phyloP scores from a whole-genome alignment of 2,888 invertebrate species.

The Limulus polyphemus region DNA sequence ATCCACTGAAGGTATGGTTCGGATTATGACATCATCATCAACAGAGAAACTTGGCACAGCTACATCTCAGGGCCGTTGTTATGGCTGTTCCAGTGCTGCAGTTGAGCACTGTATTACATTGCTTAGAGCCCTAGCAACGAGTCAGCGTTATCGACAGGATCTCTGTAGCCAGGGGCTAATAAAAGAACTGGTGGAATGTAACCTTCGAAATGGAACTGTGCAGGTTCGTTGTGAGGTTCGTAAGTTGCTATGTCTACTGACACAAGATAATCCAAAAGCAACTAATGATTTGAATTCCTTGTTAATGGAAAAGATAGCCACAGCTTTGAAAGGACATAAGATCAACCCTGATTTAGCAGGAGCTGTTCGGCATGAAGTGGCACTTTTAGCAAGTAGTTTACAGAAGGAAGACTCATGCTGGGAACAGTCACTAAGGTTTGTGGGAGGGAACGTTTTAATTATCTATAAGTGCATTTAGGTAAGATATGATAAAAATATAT shows the following conservation, averaged over 20 bases:
- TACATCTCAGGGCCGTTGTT: conserved; percentile 36
- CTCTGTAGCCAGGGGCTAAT: conserved; percentile 74
- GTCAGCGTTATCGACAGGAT: conserved; percentile 56
- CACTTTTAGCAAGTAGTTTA: conserved; percentile 70
- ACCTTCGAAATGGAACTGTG: conserved; percentile 49
- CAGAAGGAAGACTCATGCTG: conserved; percentile 89
- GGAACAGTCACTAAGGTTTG: conserved; percentile 68
- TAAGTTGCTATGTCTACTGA: conserved; percentile 71
- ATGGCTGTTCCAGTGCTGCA: conserved; percentile 60
- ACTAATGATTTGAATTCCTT: conserved; percentile 71
- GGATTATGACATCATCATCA: conserved; percentile 8
- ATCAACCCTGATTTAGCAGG: conserved; percentile 56
- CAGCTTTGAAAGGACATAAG: conserved; percentile 42
- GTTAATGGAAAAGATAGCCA: conserved; percentile 59
- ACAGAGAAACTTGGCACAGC: conserved; percentile 18
- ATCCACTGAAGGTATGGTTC: conserved; percentile 23
- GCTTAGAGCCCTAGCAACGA: conserved; percentile 73
- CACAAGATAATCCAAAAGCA: conserved; percentile 67
- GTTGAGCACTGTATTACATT: conserved; percentile 88
- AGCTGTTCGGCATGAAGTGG: conserved; percentile 76
- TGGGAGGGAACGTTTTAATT: background rate
- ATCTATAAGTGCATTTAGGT: too few species aligned
- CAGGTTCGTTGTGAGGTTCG: conserved; percentile 77
- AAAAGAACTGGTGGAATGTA: conserved; percentile 76
- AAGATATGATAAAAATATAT: too few species aligned